Conservation (phyloP, 2,797 vertebrate species). For the Gymnopithys bicolor region DNA sequence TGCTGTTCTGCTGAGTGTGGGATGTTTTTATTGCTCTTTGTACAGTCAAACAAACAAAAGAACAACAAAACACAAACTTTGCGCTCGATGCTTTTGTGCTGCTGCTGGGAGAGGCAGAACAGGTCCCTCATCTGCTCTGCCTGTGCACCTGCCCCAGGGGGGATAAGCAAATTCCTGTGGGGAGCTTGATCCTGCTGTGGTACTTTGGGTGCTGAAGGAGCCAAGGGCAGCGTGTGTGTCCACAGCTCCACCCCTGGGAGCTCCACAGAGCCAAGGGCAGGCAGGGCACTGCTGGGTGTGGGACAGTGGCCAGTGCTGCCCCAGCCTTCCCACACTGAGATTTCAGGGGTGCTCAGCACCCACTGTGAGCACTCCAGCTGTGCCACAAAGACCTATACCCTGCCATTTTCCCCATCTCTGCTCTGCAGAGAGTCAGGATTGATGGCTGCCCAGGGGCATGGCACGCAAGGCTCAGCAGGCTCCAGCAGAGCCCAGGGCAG, state of each 20-base stretch:
- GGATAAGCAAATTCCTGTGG: rapidly evolving
- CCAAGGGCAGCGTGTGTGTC: background rate
- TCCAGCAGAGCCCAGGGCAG: background rate
- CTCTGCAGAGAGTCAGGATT: rapidly evolving
- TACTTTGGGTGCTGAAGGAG: background rate
- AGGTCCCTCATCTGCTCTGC: background rate
- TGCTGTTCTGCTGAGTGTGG: background rate
- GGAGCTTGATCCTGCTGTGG: background rate
- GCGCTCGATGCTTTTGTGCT: background rate
- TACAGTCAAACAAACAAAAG: constrained; percentile 20
- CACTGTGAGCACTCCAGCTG: background rate
- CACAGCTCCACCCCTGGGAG: background rate
- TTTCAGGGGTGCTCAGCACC: background rate
- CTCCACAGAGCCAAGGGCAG: background rate
- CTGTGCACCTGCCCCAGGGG: background rate
- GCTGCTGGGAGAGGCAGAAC: background rate
- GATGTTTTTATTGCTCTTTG: constrained; percentile 63
- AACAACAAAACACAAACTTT: background rate
- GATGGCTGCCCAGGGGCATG: rapidly evolving
- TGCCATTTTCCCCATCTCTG: background rate
- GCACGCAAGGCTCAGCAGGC: background rate
- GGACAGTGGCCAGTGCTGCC: background rate
- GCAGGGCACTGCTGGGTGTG: background rate
- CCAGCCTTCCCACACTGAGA: rapidly evolving
- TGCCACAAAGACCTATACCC: background rate